phyloP scores from a whole-genome alignment of 1,140 invertebrate species.

The Ceratina japonica region DNA sequence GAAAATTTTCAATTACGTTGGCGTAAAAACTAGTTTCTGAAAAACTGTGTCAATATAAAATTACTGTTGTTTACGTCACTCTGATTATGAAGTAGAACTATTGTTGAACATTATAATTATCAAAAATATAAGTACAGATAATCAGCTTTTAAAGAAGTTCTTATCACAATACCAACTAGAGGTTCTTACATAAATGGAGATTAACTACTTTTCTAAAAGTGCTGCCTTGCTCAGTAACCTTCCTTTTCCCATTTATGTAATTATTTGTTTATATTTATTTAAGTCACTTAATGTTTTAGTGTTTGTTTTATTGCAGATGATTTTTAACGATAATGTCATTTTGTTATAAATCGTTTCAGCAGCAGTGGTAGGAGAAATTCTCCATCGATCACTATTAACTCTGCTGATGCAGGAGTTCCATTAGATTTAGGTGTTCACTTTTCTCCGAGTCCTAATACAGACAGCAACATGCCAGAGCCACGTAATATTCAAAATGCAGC shows the following conservation, averaged over 20 bases:
- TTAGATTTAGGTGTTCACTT: constrained; percentile 75
- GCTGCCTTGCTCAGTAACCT: not conserved
- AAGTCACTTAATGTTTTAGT: not conserved
- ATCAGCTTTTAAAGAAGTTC: constrained; percentile 35
- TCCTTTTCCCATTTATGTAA: not conserved
- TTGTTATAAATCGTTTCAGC: constrained; percentile 45
- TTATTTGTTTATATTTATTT: not conserved
- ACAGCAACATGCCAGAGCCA: constrained; percentile 72
- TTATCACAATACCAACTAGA: constrained; percentile 35
- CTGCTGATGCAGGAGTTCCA: constrained; percentile 67
- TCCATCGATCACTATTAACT: constrained; percentile 66
- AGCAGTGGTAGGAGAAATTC: constrained; percentile 75
- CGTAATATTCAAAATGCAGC: constrained; percentile 76
- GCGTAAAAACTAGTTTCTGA: not conserved
- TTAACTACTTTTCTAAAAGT: constrained; percentile 9
- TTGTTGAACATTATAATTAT: constrained; percentile 19
- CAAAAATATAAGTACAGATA: constrained; percentile 35
- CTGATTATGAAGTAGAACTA: constrained; percentile 15
- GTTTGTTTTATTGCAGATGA: not conserved
- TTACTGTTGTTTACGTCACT: constrained; percentile 22
- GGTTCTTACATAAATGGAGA: constrained; percentile 24
- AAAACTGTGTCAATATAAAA: not conserved
- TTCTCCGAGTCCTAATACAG: constrained; percentile 64
- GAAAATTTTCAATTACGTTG: not conserved
- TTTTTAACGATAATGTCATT: constrained; percentile 2